These are phyloP conservation scores for Yasuhikotakia modesta DNA, from an alignment of 2,797 vertebrate species.

Conservation along the genomic window DNA sequence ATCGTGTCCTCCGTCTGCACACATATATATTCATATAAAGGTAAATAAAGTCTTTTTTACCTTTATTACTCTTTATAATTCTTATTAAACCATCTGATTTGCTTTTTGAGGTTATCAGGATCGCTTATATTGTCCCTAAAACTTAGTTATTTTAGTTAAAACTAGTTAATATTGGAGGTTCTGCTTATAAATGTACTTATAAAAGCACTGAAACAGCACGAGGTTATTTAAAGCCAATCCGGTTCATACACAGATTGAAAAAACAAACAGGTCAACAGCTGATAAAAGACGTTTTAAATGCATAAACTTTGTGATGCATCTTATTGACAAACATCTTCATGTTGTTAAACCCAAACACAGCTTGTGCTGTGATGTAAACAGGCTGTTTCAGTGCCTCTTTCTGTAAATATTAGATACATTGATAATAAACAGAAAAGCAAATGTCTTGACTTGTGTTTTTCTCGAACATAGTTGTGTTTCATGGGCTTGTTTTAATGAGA, in stretches of 20 bases:
- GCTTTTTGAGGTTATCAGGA: background rate
- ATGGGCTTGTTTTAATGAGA: conserved; percentile 80
- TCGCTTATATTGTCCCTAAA: background rate
- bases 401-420: background rate
- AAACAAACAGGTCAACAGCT: conserved; percentile 12
- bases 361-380: background rate
- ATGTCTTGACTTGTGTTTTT: conserved; percentile 41
- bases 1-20: conserved; percentile 59
- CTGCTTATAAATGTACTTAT: background rate
- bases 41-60: conserved; percentile 66
- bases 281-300: background rate
- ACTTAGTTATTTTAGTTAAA: background rate
- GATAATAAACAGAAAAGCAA: background rate
- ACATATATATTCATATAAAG: conserved; percentile 51
- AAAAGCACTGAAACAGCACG: background rate
- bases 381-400: background rate
- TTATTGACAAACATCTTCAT: background rate
- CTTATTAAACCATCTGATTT: background rate
- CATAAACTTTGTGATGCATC: background rate
- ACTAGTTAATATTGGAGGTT: background rate
- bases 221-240: conserved; percentile 5
- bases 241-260: conserved; percentile 11
- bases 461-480: conserved; percentile 64
- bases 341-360: too few species aligned
- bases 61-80: background rate